Evolutionary conservation across 2,888 invertebrate genomes (phyloP).

Genomic region (Lasioglossum calceatum): DNA sequence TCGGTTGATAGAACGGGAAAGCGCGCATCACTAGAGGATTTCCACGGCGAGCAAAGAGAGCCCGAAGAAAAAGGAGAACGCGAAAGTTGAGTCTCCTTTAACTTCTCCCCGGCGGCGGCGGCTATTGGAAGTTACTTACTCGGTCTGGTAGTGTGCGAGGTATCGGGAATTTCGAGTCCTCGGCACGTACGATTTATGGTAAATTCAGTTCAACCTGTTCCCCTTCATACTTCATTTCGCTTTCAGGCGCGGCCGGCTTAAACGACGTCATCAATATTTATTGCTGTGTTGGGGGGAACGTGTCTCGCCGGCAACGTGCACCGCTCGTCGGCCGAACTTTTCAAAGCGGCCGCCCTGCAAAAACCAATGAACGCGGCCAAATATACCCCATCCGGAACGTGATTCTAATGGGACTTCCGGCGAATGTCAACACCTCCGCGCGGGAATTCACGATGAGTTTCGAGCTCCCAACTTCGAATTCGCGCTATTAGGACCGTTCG

Average conservation of each 20-base stretch:
- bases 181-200: conserved; percentile 48
- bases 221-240: conserved; percentile 41
- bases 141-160: not conserved
- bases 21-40: not conserved
- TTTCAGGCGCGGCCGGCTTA: conserved; percentile 16
- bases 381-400: conserved; percentile 4
- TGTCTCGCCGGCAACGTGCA: not conserved
- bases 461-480: not conserved
- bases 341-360: not conserved
- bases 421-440: conserved; percentile 7
- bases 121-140: not conserved
- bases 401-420: conserved; percentile 22
- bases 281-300: conserved; percentile 32
- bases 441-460: not conserved
- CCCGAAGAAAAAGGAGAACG: not conserved
- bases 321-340: conserved; percentile 20
- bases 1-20: not conserved
- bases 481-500: not conserved
- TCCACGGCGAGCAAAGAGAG: not conserved
- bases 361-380: conserved; percentile 3
- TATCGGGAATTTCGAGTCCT: conserved; percentile 32
- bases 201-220: conserved; percentile 33
- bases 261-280: conserved; percentile 52
- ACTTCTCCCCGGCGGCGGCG: not conserved
- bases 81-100: conserved; percentile 20